phyloP scores from a whole-genome alignment of 2,888 invertebrate genomes.

The Cephus rjabovi region DNA sequence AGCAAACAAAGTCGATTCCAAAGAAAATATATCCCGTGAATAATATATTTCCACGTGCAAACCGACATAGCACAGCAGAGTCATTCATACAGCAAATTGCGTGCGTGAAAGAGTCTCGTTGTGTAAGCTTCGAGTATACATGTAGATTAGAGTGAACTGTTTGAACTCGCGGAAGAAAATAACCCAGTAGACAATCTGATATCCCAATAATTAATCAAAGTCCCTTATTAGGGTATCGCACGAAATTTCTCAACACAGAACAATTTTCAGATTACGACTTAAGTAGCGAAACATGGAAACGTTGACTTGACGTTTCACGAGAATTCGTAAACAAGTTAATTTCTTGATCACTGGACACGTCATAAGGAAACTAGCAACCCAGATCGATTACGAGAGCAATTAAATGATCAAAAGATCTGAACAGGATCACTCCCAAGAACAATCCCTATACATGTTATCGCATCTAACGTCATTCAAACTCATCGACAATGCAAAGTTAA shows the following conservation, averaged over 20 bases:
- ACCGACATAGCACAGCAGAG: not conserved
- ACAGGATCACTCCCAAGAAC: not conserved
- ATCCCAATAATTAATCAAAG: not conserved
- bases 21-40: not conserved
- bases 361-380: not conserved
- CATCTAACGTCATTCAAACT: not conserved
- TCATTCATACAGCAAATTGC: conserved; percentile 40
- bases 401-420: not conserved
- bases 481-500: not conserved
- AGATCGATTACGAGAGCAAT: not conserved
- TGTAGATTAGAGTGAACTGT: not conserved
- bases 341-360: no score
- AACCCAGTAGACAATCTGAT: not conserved
- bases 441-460: not conserved
- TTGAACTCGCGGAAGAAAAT: not conserved
- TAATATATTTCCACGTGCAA: not conserved
- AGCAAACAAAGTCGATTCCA: not conserved
- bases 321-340: no score
- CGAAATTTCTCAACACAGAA: not conserved
- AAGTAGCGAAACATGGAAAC: no score
- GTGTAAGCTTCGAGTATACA: conserved; percentile 20
- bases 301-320: no score
- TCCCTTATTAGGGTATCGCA: not conserved
- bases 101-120: conserved; percentile 44
- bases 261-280: no score